Conservation (phyloP, 2,888 invertebrate species). For the Oasisia sp. region DNA sequence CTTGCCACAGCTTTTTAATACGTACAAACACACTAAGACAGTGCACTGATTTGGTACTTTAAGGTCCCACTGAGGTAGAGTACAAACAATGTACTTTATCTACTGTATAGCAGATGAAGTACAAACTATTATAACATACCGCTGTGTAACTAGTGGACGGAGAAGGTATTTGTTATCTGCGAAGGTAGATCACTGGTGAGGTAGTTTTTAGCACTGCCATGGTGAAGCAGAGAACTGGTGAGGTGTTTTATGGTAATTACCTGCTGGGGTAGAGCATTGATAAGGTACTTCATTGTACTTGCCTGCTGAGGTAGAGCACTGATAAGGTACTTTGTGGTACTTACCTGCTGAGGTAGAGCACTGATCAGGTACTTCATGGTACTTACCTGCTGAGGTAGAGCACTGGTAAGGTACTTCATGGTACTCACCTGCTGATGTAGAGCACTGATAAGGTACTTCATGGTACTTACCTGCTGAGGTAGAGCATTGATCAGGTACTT, state of each 20-base stretch:
- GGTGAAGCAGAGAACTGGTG: not conserved
- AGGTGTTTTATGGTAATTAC: conserved; percentile 47
- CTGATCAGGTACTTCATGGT: not conserved
- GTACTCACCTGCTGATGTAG: conserved; percentile 79
- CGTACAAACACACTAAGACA: not conserved
- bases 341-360: not conserved
- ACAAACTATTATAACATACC: no score
- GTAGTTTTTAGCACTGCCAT: not conserved
- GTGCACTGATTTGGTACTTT: not conserved
- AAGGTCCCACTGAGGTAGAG: no score
- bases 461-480: not conserved
- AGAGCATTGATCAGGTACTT: not conserved
- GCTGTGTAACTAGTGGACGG: no score
- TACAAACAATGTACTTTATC: no score
- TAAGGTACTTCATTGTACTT: conserved; percentile 98
- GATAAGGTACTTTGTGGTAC: conserved; percentile 91
- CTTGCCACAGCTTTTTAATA: not conserved
- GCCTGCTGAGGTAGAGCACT: conserved; percentile 97
- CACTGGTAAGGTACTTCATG: not conserved
- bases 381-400: not conserved
- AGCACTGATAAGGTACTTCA: conserved; percentile 93
- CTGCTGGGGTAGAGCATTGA: conserved; percentile 92
- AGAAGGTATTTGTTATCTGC: no score
- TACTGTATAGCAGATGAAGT: no score
- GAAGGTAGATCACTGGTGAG: no score